phyloP scores from a whole-genome alignment of 2,113 vertebrate species.

The Alectura lathami region DNA sequence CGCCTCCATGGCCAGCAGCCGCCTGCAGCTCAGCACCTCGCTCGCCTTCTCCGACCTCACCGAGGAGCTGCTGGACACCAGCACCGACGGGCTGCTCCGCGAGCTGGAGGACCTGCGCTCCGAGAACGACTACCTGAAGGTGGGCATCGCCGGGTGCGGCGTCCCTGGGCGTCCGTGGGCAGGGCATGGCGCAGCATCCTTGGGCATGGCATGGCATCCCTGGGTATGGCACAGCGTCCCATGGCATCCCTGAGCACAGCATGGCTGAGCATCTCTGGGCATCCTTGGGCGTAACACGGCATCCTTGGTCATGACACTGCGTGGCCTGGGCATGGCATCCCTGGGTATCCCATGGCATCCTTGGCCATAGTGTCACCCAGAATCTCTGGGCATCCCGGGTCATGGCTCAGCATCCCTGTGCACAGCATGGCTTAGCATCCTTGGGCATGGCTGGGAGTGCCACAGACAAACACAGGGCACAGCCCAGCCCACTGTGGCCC shows the following conservation, averaged over 20 bases:
- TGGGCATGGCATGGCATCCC: not conserved
- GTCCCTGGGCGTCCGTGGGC: not conserved
- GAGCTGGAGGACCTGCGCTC: conserved; percentile 96
- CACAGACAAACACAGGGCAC: not conserved
- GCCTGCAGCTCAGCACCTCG: conserved; percentile 90
- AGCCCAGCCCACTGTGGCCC: not conserved
- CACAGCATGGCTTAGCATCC: not conserved
- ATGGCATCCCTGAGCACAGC: not conserved
- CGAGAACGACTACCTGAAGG: conserved; percentile 98
- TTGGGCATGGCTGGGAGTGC: not conserved
- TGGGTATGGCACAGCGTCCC: too few species aligned
- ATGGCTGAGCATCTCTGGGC: too few species aligned
- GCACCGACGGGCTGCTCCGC: conserved; percentile 87
- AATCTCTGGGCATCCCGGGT: not conserved
- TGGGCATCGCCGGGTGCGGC: too few species aligned
- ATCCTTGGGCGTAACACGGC: too few species aligned
- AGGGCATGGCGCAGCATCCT: not conserved
- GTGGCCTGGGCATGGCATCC: too few species aligned
- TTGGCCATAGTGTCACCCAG: too few species aligned
- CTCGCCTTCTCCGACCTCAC: conserved; percentile 96
- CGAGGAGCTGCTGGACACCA: conserved; percentile 90
- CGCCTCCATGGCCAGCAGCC: conserved; percentile 85
- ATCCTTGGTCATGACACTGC: not conserved
- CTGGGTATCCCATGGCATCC: not conserved
- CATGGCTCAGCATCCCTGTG: not conserved